Evolutionary conservation across 30 jellyfish, hydroid and myxozoan species (phyloP).

Genomic region (Hydractinia symbiolongicarpus): DNA sequence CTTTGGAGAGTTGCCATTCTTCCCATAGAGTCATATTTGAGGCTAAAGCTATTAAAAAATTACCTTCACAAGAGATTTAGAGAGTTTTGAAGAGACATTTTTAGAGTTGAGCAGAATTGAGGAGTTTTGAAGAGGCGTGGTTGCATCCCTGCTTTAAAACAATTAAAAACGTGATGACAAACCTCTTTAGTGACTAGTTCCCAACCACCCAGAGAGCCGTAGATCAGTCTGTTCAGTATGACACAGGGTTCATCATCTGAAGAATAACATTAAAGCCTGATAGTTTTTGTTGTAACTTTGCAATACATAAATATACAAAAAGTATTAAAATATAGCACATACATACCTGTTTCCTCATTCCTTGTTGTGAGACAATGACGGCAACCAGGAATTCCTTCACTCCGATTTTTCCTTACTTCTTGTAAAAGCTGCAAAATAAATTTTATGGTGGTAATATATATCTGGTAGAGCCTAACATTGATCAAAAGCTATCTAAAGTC

Average conservation of each 20-base stretch:
- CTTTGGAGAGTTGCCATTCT: no score
- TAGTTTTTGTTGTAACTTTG: background rate
- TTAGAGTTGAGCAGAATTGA: no score
- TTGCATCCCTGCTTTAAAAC: no score
- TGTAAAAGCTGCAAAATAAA: background rate
- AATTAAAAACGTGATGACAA: background rate
- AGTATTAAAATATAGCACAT: background rate
- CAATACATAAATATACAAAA: background rate
- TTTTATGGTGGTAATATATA: no score
- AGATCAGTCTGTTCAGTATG: background rate
- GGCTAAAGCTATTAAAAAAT: no score
- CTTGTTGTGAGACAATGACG: background rate
- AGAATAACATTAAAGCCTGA: background rate
- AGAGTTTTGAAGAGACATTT: no score
- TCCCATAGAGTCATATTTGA: no score
- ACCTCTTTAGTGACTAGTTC: conserved; percentile 15
- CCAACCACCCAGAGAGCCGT: background rate
- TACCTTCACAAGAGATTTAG: no score
- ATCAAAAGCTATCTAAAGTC: no score
- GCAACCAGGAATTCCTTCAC: background rate
- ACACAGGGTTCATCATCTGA: conserved; percentile 6
- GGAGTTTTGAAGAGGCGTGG: no score
- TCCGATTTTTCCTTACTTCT: background rate
- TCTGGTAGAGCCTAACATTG: no score
- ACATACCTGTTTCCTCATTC: background rate